These are phyloP conservation scores for Ciconia maguari DNA, from an alignment of 2,113 vertebrate genomes.

Conservation along the genomic window DNA sequence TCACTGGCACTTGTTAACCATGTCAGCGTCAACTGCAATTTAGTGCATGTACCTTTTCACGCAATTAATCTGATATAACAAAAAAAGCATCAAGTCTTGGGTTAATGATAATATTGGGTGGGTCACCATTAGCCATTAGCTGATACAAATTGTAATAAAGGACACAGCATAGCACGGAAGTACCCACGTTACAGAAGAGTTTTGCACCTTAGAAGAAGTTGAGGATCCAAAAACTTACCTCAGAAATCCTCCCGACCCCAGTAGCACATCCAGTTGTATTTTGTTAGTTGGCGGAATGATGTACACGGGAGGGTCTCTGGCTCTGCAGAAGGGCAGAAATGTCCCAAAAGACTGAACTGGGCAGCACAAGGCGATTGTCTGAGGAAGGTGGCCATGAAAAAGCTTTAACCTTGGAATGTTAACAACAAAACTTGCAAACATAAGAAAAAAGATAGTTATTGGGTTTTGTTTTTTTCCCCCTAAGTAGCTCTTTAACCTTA, in stretches of 20 bases:
- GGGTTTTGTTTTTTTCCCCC: too few relatives aligned
- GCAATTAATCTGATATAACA: not conserved
- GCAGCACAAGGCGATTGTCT: not conserved
- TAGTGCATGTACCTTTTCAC: not conserved
- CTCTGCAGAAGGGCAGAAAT: not conserved
- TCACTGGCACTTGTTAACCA: not conserved
- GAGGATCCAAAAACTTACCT: not conserved
- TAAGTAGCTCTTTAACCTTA: not conserved
- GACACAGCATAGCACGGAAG: not conserved
- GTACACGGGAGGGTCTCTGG: not conserved
- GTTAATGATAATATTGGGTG: not conserved
- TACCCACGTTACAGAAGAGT: rapidly evolving
- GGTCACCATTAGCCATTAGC: not conserved
- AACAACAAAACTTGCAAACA: not conserved
- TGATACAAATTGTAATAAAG: not conserved
- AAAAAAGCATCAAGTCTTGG: not conserved
- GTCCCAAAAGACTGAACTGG: not conserved
- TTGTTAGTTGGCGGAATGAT: not conserved
- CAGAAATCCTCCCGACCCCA: not conserved
- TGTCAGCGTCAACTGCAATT: not conserved
- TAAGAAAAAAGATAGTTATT: not conserved
- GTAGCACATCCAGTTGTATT: not conserved
- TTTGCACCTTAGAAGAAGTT: not conserved
- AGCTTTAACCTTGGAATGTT: not conserved
- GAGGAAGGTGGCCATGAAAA: not conserved